A percentile compares a stretch with the other conserved stretches of the same genome.
Evolutionary conservation across 2,113 vertebrate genomes (phyloP).

Genomic region (Varanus salvator): DNA sequence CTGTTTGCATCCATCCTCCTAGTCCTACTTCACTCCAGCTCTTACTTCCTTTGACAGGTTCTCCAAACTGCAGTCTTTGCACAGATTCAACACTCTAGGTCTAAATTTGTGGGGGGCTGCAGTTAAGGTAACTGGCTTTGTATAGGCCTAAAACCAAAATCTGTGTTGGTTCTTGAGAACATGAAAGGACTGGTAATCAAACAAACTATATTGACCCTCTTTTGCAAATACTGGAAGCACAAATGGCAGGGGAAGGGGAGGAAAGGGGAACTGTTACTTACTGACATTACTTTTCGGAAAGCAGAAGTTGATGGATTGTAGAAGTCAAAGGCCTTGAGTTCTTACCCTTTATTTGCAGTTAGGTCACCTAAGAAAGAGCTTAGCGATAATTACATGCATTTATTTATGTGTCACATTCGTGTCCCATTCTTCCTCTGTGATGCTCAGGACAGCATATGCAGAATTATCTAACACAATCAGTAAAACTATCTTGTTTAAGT

Average conservation of each 20-base stretch:
- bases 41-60: background rate
- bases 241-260: background rate
- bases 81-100: background rate
- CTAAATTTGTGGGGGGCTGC: background rate
- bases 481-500: background rate
- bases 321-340: background rate
- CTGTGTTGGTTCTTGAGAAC: background rate
- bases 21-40: background rate
- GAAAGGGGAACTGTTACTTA: background rate
- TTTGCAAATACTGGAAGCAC: background rate
- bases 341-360: background rate
- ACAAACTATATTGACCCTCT: background rate
- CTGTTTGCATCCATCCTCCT: background rate
- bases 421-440: background rate
- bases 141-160: background rate
- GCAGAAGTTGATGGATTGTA: background rate
- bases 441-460: background rate
- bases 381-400: background rate
- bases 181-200: background rate
- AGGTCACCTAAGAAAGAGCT: background rate
- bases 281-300: background rate
- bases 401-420: slow-evolving; percentile 3
- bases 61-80: background rate
- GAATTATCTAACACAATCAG: background rate
- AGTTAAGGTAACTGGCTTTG: background rate